phyloP scores from a whole-genome alignment of 92 coral and sea anemone genomes.

The Epizoanthus scotinus region DNA sequence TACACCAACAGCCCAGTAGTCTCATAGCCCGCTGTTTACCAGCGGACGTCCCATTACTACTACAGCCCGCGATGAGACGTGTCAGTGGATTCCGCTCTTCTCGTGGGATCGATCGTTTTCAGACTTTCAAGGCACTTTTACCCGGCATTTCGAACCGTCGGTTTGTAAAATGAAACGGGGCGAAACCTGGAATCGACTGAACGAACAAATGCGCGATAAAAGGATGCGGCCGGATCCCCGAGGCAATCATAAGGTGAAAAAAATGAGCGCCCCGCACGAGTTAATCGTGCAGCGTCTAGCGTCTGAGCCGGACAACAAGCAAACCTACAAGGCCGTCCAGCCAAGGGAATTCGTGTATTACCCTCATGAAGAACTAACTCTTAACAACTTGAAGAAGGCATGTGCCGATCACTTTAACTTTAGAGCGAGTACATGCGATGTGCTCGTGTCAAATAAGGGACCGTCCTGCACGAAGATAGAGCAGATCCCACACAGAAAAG shows the following conservation, averaged over 20 bases:
- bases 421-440: constrained; percentile 31
- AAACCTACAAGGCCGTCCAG: constrained; percentile 28
- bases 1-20: background rate
- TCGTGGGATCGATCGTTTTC: too few relatives aligned
- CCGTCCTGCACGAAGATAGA: constrained; percentile 39
- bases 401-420: constrained; percentile 37
- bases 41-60: too few relatives aligned
- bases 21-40: constrained; percentile 1
- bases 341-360: constrained; percentile 39
- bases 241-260: background rate
- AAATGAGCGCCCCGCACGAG: constrained; percentile 27
- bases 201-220: too few relatives aligned
- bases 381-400: constrained; percentile 31
- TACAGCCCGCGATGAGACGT: too few relatives aligned
- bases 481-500: constrained; percentile 36
- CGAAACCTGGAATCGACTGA: too few relatives aligned
- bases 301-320: constrained; percentile 17
- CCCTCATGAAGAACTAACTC: constrained; percentile 25
- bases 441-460: constrained; percentile 32
- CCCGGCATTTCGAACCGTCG: too few relatives aligned
- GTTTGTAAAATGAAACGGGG: too few relatives aligned
- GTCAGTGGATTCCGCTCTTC: too few relatives aligned
- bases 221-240: too few relatives aligned
- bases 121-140: too few relatives aligned
- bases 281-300: constrained; percentile 30